Evolutionary conservation across 2,113 vertebrate genomes (phyloP).

Genomic region (Dicaeum eximium): DNA sequence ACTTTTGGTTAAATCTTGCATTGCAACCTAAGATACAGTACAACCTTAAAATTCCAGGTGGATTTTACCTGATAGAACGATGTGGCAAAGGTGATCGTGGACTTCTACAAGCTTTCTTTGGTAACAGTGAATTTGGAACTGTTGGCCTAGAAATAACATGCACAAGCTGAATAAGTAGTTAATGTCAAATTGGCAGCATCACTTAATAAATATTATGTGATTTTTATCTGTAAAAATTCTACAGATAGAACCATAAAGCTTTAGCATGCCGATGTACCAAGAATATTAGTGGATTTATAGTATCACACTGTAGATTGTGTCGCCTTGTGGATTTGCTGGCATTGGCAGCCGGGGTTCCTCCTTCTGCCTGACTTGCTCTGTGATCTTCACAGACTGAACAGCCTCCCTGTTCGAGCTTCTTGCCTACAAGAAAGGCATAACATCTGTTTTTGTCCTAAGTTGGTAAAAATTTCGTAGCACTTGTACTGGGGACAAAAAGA

Average conservation of each 20-base stretch:
- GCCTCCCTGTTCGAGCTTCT: not conserved
- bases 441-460: not conserved
- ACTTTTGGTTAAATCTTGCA: too few species aligned
- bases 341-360: not conserved
- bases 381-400: not conserved
- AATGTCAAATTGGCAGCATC: not conserved
- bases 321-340: not conserved
- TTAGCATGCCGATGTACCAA: not conserved
- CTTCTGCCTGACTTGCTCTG: not conserved
- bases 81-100: not conserved
- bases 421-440: not conserved
- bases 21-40: too few species aligned
- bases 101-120: not conserved
- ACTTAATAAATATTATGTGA: not conserved
- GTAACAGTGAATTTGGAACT: not conserved
- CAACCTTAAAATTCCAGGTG: not conserved
- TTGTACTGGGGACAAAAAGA: rapidly evolving
- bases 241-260: not conserved
- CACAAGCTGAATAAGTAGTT: not conserved
- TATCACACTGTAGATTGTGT: not conserved
- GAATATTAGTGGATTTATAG: not conserved
- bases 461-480: not conserved
- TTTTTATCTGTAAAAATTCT: not conserved
- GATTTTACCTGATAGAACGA: not conserved
- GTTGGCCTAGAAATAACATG: not conserved